Evolutionary conservation across 1,140 invertebrate genomes (phyloP), one percentile per base, ranked within the genome.

Genomic region (Periplaneta americana): DNA sequence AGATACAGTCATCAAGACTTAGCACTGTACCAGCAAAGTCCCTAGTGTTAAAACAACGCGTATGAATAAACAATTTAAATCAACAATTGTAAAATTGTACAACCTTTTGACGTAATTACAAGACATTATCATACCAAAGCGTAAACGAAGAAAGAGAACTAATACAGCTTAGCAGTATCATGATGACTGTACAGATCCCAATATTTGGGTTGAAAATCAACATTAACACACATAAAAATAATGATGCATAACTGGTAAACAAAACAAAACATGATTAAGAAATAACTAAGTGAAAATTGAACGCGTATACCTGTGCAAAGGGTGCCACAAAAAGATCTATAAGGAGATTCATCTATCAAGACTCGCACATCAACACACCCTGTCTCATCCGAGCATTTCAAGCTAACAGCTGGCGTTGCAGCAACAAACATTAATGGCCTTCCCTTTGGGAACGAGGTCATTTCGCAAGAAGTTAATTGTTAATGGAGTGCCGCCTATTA

Each of bases 281-380:
- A 87, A 87, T 86, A 85, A 85, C 84, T 87, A 88, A 87, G 85
- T 88, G 87, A 87, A 87, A 48, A 15, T 6, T 48, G n/a, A 48
- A 17, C 17, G 15, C 0, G 4, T 17, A 48, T n/a, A n/a, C n/a
- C n/a, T n/a, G n/a, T n/a, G n/a, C n/a, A n/a, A 15, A 48, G 39
- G 39, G 39, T 48, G 39, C n/a, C n/a, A 48, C 37, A 39, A 18
- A n/a, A 17, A 15, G 17, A 48, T 22, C 11, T 87, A 87, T 17
- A 48, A 18, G n/a, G 13, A 18, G 39, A 48, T 6, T 6, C 39
- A 48, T 1, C 5, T 48, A 48, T 22, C 39, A 17, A 15, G 15
- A 48, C 39, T 48, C 39, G 11, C 39, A 48, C 6, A 48, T 48
- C 39, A 18, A n/a, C 22, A 66, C 22, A 66, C 48, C 48, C 48